Evolutionary conservation across 2,888 invertebrate genomes (phyloP).

Genomic region (Caradrina kadenii): DNA sequence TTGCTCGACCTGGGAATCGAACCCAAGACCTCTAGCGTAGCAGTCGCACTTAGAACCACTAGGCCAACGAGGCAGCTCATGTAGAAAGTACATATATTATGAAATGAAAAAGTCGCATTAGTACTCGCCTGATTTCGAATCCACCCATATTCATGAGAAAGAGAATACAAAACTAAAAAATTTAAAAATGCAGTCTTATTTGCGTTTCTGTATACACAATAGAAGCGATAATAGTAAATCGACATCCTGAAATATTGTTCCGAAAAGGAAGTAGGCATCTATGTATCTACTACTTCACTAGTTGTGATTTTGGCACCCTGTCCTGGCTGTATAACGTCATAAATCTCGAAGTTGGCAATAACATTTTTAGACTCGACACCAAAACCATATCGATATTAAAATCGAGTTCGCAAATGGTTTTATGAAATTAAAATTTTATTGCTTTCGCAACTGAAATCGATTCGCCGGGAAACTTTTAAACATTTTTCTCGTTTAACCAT

Average conservation of each 20-base stretch:
- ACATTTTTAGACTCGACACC: slow-evolving; percentile 52
- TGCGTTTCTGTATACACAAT: too few relatives aligned
- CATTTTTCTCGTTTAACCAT: slow-evolving; percentile 7
- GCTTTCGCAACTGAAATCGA: slow-evolving; percentile 29
- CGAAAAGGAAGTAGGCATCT: slow-evolving; percentile 40
- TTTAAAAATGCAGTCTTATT: too few relatives aligned
- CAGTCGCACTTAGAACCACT: too few relatives aligned
- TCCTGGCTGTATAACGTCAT: slow-evolving; percentile 50
- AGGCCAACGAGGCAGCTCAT: too few relatives aligned
- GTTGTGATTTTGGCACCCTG: slow-evolving; percentile 59
- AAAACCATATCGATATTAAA: slow-evolving; percentile 58
- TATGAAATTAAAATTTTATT: slow-evolving; percentile 55
- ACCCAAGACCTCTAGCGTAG: too few relatives aligned
- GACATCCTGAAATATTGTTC: slow-evolving; percentile 54
- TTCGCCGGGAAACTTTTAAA: slow-evolving; percentile 32
- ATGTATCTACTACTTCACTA: slow-evolving; percentile 28
- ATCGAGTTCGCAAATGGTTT: slow-evolving; percentile 49
- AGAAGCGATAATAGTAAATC: slow-evolving; percentile 44
- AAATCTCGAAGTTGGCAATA: slow-evolving; percentile 59
- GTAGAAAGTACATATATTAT: too few relatives aligned
- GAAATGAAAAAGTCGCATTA: too few relatives aligned
- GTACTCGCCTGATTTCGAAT: too few relatives aligned
- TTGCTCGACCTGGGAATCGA: too few relatives aligned
- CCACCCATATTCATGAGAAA: too few relatives aligned
- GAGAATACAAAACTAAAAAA: too few relatives aligned